Evolutionary conservation across 1,140 invertebrate species (phyloP).

Genomic region (Drosophila burlai): DNA sequence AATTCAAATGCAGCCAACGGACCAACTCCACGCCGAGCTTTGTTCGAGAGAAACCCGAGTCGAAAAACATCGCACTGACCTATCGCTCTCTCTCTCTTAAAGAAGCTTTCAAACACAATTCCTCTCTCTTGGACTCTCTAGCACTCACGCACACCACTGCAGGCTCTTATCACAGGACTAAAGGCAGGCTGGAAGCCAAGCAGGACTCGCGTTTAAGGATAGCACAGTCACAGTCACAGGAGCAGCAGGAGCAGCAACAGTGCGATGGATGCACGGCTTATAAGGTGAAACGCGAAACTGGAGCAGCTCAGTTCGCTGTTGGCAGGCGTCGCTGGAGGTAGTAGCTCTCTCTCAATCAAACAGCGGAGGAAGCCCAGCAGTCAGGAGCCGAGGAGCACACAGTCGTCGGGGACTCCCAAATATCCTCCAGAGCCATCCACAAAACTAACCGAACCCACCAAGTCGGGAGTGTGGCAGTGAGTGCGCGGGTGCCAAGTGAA

Average conservation of each 20-base stretch:
- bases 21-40: slow-evolving; percentile 30
- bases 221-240: slow-evolving; percentile 47
- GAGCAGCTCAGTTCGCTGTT: slow-evolving; percentile 82
- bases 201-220: slow-evolving; percentile 70
- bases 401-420: slow-evolving; percentile 13
- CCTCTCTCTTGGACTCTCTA: slow-evolving; percentile 11
- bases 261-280: slow-evolving; percentile 54
- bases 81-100: slow-evolving; percentile 2
- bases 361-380: slow-evolving; percentile 27
- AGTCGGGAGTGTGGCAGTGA: slow-evolving; percentile 31
- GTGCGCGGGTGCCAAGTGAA: slow-evolving; percentile 38
- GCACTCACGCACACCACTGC: slow-evolving; percentile 26
- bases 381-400: slow-evolving; percentile 21
- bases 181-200: slow-evolving; percentile 64
- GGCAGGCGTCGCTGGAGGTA: slow-evolving; percentile 77
- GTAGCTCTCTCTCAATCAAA: slow-evolving; percentile 45
- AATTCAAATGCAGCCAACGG: slow-evolving; percentile 53
- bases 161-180: slow-evolving; percentile 70
- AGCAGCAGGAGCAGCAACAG: slow-evolving; percentile 39
- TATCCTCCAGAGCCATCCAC: slow-evolving; percentile 11
- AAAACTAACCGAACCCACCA: slow-evolving; percentile 3
- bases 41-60: slow-evolving; percentile 18
- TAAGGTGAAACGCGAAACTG: slow-evolving; percentile 80
- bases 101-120: slow-evolving; percentile 13
- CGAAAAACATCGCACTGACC: slow-evolving; percentile 42